Evolutionary conservation across 2,888 invertebrate genomes (phyloP), one percentile per base, ranked within the genome.

Genomic region (Sesia bembeciformis): DNA sequence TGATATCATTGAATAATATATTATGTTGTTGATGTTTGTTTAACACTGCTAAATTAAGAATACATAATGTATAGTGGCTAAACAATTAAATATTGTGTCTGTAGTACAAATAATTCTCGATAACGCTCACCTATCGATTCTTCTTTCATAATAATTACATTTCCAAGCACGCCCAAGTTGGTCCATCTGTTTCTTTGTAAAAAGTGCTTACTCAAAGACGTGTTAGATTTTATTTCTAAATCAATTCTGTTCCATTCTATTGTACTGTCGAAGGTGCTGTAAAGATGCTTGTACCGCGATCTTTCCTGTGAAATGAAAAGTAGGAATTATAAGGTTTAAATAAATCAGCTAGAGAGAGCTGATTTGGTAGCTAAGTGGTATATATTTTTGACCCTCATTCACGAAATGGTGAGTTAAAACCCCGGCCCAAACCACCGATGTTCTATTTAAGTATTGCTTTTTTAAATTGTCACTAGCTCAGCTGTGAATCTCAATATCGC

Each of bases 191-290:
- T 53, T 3, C 68, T 70, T 49, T 75, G 70, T 3, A 81, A 58
- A 53, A 71, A 79, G 56, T 81, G 81, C 38, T 59, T 61, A 54
- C 66, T 60, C 5, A 53, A 4, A 4, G 50, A 39, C 7, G 41
- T 40, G 5, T 40, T 62, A 1, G 78, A 62, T 51, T 56, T 64
- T 4, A 81, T 63, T 65, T 81, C 78, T 7, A 80, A 54, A 5
- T 62, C 52, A 51, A 74, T 76, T 5, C 65, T 60, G 0, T 60
- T 57, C 81, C 81, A 81, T 7, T 65, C 55, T 0, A 81, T 61
- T 0, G 55, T 61, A 0, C 65, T 59, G 39, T 67, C 62, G 50
- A 77, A 74, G 39, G 60, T 59, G 0, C 76, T 73, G 53, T 66
- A 79, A 4, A 54, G 60, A 3, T 56, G 43, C 3, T 59, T 56